phyloP scores from a whole-genome alignment of 2,888 invertebrate species.

The Acrocyrtus sp. region DNA sequence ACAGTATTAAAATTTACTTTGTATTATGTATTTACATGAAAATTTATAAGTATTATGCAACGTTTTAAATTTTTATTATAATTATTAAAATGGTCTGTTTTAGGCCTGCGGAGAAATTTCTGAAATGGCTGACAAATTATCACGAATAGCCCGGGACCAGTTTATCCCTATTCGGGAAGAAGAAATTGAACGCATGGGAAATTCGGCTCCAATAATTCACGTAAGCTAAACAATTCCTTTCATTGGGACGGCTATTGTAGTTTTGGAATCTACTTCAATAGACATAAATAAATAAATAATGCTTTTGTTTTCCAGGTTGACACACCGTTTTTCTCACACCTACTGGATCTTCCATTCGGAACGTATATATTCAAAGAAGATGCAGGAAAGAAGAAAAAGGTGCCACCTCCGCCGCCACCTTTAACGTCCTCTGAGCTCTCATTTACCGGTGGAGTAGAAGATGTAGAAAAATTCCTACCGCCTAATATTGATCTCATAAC shows the following conservation, averaged over 20 bases:
- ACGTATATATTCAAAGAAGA: conserved; percentile 62
- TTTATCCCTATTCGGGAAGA: conserved; percentile 62
- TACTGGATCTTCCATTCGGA: conserved; percentile 62
- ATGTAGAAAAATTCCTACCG: conserved; percentile 60
- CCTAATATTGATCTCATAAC: conserved; percentile 60
- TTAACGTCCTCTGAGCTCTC: conserved; percentile 58
- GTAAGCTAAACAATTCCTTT: conserved; percentile 24
- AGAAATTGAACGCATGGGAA: conserved; percentile 58
- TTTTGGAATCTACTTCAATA: no score
- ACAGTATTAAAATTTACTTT: conserved; percentile 1
- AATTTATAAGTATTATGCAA: no score
- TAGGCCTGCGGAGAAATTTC: conserved; percentile 58
- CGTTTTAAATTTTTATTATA: not conserved
- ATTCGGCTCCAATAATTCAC: conserved; percentile 57
- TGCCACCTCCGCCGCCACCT: conserved; percentile 57
- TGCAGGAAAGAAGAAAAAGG: conserved; percentile 48
- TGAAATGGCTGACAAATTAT: conserved; percentile 60
- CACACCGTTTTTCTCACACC: conserved; percentile 61
- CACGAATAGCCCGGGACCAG: conserved; percentile 61
- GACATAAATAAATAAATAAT: no score
- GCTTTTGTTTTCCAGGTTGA: conserved; percentile 53
- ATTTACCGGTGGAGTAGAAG: conserved; percentile 60
- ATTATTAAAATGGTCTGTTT: no score
- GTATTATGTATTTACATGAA: conserved; percentile 1
- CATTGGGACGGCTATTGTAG: not conserved